A percentile compares a stretch with the other conserved stretches of the same genome.
phyloP scores from a whole-genome alignment of 2,888 invertebrate genomes.

The Alentia gelatinosa region DNA sequence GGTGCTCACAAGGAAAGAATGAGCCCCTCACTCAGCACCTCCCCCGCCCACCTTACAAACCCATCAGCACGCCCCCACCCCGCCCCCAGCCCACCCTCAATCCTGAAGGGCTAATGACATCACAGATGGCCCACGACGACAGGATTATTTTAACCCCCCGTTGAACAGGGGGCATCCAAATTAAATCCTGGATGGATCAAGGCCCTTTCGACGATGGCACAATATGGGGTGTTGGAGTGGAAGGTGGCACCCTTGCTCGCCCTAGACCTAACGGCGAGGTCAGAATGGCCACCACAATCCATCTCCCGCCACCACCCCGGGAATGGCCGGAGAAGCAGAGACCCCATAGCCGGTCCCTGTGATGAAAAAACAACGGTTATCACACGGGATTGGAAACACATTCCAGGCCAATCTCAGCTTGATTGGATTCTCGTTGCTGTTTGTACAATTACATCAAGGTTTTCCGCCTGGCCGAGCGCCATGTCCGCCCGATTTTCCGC shows the following conservation, averaged over 20 bases:
- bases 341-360: not conserved
- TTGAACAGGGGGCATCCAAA: not conserved
- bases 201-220: constrained; percentile 12
- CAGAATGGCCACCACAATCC: too few relatives aligned
- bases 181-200: constrained; percentile 43
- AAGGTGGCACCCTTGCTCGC: too few relatives aligned
- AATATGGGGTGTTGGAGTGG: not conserved
- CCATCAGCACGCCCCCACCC: not conserved
- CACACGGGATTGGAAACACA: constrained; percentile 44
- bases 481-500: constrained; percentile 42
- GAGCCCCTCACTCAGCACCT: not conserved
- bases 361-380: constrained; percentile 48
- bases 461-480: constrained; percentile 25
- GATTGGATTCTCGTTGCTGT: constrained; percentile 51
- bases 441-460: constrained; percentile 47
- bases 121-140: constrained; percentile 37
- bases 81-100: not conserved
- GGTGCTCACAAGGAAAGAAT: not conserved
- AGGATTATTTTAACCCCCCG: constrained; percentile 41
- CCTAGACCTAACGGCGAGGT: not conserved
- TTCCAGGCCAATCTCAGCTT: constrained; percentile 24
- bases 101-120: constrained; percentile 29
- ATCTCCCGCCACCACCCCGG: too few relatives aligned
- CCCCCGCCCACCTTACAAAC: not conserved
- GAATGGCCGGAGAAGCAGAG: too few relatives aligned